Evolutionary conservation across 2,888 invertebrate species (phyloP).

Genomic region (Cephus spinipes): DNA sequence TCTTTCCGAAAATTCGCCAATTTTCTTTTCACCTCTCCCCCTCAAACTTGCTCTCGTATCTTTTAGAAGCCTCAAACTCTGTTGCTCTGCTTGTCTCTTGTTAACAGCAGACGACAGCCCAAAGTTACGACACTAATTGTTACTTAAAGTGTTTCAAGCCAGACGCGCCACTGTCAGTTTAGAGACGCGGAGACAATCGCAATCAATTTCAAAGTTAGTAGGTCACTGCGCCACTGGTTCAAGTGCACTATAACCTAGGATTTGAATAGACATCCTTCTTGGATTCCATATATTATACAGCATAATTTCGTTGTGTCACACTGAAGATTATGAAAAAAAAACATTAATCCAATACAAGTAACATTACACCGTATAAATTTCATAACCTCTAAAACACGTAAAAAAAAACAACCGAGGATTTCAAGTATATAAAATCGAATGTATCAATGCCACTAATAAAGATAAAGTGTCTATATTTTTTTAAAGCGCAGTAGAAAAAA

Average conservation of each 20-base stretch:
- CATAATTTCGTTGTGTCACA: not conserved
- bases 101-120: not conserved
- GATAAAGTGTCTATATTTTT: not conserved
- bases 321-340: not conserved
- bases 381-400: not conserved
- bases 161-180: not conserved
- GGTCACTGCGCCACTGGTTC: constrained; percentile 34
- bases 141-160: not conserved
- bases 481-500: too few relatives aligned
- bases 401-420: not conserved
- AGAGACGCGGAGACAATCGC: not conserved
- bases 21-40: not conserved
- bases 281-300: constrained; percentile 17
- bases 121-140: not conserved
- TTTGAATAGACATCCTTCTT: constrained; percentile 40
- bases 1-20: not conserved
- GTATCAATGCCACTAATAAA: not conserved
- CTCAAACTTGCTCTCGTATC: not conserved
- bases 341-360: too few relatives aligned
- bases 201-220: constrained; percentile 10
- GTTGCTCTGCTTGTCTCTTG: not conserved
- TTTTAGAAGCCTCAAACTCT: not conserved
- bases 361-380: too few relatives aligned
- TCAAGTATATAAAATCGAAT: not conserved
- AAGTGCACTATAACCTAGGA: constrained; percentile 34